Base-by-base conservation (phyloP, 1,140 invertebrate species). In the Mactra quadrangularis region DNA sequence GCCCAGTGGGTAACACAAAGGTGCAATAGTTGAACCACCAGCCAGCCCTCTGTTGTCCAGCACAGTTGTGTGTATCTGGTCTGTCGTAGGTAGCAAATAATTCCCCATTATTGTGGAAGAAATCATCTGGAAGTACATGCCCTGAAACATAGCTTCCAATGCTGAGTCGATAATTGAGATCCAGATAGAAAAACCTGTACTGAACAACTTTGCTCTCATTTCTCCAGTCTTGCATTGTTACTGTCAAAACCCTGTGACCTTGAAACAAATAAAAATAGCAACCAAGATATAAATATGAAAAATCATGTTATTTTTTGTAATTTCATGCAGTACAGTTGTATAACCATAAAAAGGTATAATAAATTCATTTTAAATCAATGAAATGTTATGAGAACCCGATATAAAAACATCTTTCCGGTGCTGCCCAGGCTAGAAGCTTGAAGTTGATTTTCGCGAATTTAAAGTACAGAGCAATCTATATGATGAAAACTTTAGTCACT, bases 21-120 rank as follows among this genome's bases (percentile, higher is more conserved):
- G 79, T 64, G 53, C 87, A 88, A 59, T 76, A 81, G 50, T 88
- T 88, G 52, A 68, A 88, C 78, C 78, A 82, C 78, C 78, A 82
- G 1, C 78, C 87, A 13, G 57, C 81, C 55, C 47, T 72, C 33
- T 55, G 50, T 11, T 76, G 38, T 7, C 3, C 13, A 17, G 85
- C 85, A 74, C 87, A 88, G 29, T 74, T 45, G n/a, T 76, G 25
- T 11, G 52, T 7, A 41, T 88, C 87, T 0, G 86, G 84, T 0
- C 68, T 31, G 62, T 88, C 85, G 19, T 60, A 59, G 17, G 86
- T 87, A n/a, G 79, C 52, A 55, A 87, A 87, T 3, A 66, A 72
- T 62, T 52, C 76, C 9, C 82, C 81, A 45, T 86, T 87, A 59
- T 78, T 83, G 50, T 71, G 38, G 17, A 3, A 55, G 31, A 87